Evolutionary conservation across 2,888 invertebrate species (phyloP).

Genomic region (Phytoseiulus persimilis): DNA sequence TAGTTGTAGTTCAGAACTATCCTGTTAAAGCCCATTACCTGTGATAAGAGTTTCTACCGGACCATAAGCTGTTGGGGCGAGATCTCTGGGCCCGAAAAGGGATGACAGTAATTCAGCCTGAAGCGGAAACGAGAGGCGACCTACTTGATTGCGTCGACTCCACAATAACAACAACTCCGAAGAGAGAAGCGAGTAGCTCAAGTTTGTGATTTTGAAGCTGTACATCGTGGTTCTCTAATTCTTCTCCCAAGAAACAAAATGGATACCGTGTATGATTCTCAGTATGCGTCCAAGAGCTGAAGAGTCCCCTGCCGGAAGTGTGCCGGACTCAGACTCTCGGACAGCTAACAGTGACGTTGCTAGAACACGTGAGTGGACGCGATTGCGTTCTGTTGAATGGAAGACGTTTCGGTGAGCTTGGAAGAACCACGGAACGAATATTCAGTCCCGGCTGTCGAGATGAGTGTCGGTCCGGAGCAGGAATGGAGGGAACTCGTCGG

Average conservation of each 20-base stretch:
- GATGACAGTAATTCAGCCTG: neutral
- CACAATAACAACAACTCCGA: neutral
- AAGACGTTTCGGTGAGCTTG: neutral
- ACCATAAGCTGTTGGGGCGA: neutral
- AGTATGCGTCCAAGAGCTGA: too few species aligned
- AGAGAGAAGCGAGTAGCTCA: neutral
- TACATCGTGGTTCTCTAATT: too few species aligned
- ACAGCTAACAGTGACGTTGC: too few species aligned
- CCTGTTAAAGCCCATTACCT: slow-evolving; percentile 5
- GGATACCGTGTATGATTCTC: too few species aligned
- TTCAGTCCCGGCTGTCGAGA: neutral
- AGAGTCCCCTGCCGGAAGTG: too few species aligned
- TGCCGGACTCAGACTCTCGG: too few species aligned
- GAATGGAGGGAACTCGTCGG: neutral
- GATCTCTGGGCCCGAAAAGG: neutral
- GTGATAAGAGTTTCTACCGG: neutral
- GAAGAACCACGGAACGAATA: neutral
- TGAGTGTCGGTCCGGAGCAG: neutral
- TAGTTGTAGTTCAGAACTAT: neutral
- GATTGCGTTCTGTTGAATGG: too few species aligned
- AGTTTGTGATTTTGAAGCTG: neutral
- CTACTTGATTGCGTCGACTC: neutral
- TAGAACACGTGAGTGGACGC: too few species aligned
- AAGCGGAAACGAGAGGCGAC: neutral
- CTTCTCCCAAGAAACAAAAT: too few species aligned